Evolutionary conservation across 1,140 invertebrate species (phyloP), one percentile per base, ranked within the genome.

Genomic region (Nebria ingens): DNA sequence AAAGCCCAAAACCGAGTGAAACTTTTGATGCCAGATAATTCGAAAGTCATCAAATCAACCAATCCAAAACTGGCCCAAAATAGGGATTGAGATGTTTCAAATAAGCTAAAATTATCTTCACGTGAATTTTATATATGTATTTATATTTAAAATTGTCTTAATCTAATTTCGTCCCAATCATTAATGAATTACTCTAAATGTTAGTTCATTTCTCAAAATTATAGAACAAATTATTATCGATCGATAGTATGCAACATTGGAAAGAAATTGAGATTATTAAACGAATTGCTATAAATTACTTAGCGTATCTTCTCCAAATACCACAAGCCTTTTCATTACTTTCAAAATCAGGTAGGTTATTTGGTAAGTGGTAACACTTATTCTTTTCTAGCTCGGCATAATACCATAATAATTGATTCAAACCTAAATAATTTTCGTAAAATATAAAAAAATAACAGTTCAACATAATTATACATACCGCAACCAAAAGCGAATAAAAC

Each of bases 1-100:
- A 91, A 71, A 6, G 85, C 86, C 89, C 89, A 92, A 66, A 92
- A 93, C 29, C 89, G 75, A 0, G 89, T 92, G 68, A 91, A 92
- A 60, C 85, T 86, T 68, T 92, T 90, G 64, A 91, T 90, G 50
- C 87, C 89, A 1, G 84, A 86, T 42, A 93, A 72, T 65, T 92
- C 89, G 63, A 93, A 92, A 1, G 85, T 85, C 53, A 87, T 82
- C 49, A 96, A 69, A 66, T 95, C 92, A 3, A 96, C 84, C 53
- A 97, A 77, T 1, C 92, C 92, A 66, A 94, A 97, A 61, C 89
- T 88, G 2, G 91, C 91, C 92, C 92, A 96, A 71, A 95, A 96
- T 0, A 96, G 76, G 1, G 89, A 93, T 67, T 97, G 92, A 17
- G 91, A 89, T 0, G 93, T 92, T 74, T 95, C 91, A 71, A 95